Conservation (phyloP, 2,888 invertebrate genomes). For the Amorpha juglandis region DNA sequence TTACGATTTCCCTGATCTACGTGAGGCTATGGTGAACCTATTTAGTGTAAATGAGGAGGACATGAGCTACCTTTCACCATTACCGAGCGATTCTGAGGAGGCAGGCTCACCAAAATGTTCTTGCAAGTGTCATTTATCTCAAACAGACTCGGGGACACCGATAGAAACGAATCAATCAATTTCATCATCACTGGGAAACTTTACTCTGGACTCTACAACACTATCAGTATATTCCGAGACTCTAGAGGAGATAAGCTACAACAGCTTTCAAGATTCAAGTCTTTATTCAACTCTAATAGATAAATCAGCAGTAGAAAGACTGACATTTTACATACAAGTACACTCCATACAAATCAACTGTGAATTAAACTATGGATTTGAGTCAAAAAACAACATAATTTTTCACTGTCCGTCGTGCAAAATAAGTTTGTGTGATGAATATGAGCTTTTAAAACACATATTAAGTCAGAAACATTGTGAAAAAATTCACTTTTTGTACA, state of each 20-base stretch:
- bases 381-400: slow-evolving; percentile 55
- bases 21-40: slow-evolving; percentile 67
- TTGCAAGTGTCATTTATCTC: slow-evolving; percentile 61
- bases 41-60: slow-evolving; percentile 51
- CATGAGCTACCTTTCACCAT: slow-evolving; percentile 27
- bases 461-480: slow-evolving; percentile 69
- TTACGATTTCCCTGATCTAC: slow-evolving; percentile 71
- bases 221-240: slow-evolving; percentile 76
- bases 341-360: slow-evolving; percentile 71
- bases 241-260: slow-evolving; percentile 71
- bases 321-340: slow-evolving; percentile 76
- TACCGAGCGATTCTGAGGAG: slow-evolving; percentile 33
- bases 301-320: slow-evolving; percentile 71
- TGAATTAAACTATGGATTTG: slow-evolving; percentile 49
- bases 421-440: slow-evolving; percentile 60
- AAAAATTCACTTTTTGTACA: slow-evolving; percentile 75
- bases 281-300: slow-evolving; percentile 63
- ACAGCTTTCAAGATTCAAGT: slow-evolving; percentile 70
- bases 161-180: slow-evolving; percentile 62
- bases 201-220: slow-evolving; percentile 67
- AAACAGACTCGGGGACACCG: slow-evolving; percentile 60
- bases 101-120: slow-evolving; percentile 42
- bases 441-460: slow-evolving; percentile 65
- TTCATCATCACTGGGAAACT: slow-evolving; percentile 76
- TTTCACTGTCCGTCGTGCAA: slow-evolving; percentile 71